A percentile compares a stretch with the other conserved stretches of the same genome.
Evolutionary conservation across 2,113 vertebrate genomes (phyloP).

Genomic region (Nothobranchius kuhntae): DNA sequence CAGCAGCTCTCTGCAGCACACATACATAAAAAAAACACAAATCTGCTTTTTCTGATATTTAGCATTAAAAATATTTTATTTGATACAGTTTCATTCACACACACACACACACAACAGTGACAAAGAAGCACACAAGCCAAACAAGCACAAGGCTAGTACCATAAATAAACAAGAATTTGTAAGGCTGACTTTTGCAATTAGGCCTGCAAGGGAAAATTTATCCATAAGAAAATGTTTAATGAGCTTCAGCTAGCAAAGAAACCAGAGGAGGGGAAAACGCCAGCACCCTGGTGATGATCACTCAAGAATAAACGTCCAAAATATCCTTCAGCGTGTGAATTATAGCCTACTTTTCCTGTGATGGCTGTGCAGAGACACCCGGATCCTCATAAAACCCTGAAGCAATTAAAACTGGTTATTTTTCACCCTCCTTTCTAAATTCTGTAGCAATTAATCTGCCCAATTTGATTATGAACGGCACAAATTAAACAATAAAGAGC

Average conservation of each 20-base stretch:
- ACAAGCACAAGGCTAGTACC: constrained; percentile 63
- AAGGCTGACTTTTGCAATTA: constrained; percentile 80
- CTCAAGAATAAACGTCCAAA: constrained; percentile 80
- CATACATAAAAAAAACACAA: not conserved
- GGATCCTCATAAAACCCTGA: constrained; percentile 65
- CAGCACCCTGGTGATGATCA: constrained; percentile 81
- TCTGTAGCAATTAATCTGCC: constrained; percentile 98
- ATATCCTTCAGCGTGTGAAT: constrained; percentile 76
- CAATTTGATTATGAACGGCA: constrained; percentile 99
- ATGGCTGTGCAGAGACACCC: constrained; percentile 86
- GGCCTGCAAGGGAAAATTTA: constrained; percentile 87
- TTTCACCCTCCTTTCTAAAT: constrained; percentile 92
- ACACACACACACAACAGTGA: not conserved
- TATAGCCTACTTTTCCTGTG: constrained; percentile 86
- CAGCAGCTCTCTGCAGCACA: not conserved
- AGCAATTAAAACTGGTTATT: constrained; percentile 87
- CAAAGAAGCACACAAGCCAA: constrained; percentile 32
- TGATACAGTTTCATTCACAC: too few species aligned
- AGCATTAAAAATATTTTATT: too few species aligned
- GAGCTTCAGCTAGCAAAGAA: constrained; percentile 83
- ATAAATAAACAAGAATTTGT: constrained; percentile 81
- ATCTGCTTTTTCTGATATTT: not conserved
- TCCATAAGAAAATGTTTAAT: constrained; percentile 88
- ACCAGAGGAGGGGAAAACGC: constrained; percentile 7
- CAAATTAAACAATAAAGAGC: constrained; percentile 99